Base-by-base conservation (phyloP, 2,888 invertebrate species). In the Uloborus plumipes region DNA sequence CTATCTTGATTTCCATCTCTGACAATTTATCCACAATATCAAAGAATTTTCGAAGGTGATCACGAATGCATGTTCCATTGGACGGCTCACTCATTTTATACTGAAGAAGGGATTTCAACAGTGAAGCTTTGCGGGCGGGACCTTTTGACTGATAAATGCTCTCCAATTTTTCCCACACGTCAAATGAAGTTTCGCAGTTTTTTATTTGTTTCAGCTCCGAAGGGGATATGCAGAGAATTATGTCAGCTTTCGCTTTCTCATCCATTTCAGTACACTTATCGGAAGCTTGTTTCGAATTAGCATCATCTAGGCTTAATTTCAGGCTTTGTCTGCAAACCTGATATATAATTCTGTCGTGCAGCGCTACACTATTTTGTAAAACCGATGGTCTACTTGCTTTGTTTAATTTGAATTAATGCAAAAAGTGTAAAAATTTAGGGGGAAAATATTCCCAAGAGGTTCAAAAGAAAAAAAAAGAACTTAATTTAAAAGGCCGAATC, bases 141-240 rank as follows among this genome's bases (percentile, higher is more conserved):
- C 66, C 66, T 49, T 66, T 66, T 4, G 18, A 66, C 20, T 39
- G 66, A 39, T 31, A 66, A 3, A 31, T 22, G 7, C 11, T 13
- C 49, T 66, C 66, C 39, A 62, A 62, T 62, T 62, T 66, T 6
- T 66, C 39, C 66, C 66, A 66, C 16, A 66, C 49, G 18, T 31
- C 49, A 47, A 6, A 39, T 16, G 66, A 39, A 31, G 66, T 66
- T 3, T 20, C 49, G 20, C 47, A 66, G 49, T 49, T 16, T 16
- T 66, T 66, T 20, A 31, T 47, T 53, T n/a, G n/a, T n/a, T n/a
- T n/a, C n/a, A n/a, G n/a, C n/a, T n/a, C n/a, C n/a, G n/a, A n/a
- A n/a, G n/a, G n/a, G n/a, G n/a, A n/a, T n/a, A n/a, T n/a, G n/a
- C n/a, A n/a, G n/a, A n/a, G n/a, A n/a, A n/a, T n/a, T n/a, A n/a